Conservation (phyloP, 2,797 vertebrate species). For the Agapornis canus region DNA sequence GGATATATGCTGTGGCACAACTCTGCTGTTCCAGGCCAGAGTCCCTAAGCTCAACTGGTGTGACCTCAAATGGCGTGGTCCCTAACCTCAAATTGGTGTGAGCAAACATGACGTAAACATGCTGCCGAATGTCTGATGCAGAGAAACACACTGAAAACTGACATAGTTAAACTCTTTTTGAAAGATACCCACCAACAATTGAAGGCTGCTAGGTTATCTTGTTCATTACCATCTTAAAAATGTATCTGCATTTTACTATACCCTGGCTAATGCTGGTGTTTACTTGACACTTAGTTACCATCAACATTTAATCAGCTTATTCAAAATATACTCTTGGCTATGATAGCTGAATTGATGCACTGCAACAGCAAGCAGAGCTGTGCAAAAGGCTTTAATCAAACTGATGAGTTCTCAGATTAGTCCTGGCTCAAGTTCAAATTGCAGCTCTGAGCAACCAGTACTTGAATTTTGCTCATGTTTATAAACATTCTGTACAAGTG, state of each 20-base stretch:
- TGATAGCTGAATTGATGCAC: background rate
- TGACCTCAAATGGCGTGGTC: background rate
- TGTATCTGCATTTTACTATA: background rate
- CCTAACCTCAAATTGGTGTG: background rate
- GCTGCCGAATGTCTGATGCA: background rate
- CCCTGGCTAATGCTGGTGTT: constrained; percentile 18
- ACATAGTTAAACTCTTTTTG: background rate
- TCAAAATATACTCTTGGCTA: constrained; percentile 8
- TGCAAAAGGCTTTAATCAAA: constrained; percentile 52
- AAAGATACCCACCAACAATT: background rate
- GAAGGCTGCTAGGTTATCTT: background rate
- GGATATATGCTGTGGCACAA: rapidly evolving
- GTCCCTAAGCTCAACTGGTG: background rate
- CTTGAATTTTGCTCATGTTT: constrained; percentile 22
- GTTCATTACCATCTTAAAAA: background rate
- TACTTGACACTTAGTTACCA: constrained; percentile 1
- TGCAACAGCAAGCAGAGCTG: background rate
- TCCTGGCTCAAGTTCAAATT: constrained; percentile 21
- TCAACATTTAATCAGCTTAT: constrained; percentile 53
- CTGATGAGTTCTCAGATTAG: constrained; percentile 36
- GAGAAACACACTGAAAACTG: background rate
- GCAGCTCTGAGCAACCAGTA: background rate
- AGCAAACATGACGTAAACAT: background rate
- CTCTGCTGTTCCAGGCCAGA: background rate
- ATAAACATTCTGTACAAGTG: constrained; percentile 16